Percentiles rank a stretch among this genome's conserved stretches.
Evolutionary conservation across 2,113 vertebrate genomes (phyloP).

Genomic region (Petrocephalus microphthalmus): DNA sequence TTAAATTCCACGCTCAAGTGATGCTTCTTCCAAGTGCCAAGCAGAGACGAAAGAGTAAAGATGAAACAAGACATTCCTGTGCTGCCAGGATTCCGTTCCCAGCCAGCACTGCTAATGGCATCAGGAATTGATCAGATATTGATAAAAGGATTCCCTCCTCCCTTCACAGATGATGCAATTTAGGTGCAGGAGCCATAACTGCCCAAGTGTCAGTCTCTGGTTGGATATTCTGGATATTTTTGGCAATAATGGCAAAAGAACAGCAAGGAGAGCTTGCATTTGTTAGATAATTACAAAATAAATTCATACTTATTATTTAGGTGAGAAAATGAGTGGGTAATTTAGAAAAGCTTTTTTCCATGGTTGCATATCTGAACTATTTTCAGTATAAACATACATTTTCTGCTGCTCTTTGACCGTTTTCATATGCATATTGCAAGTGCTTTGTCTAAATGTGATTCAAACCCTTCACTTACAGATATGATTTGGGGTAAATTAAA

Average conservation of each 20-base stretch:
- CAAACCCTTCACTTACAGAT: conserved; percentile 1
- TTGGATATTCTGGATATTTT: conserved; percentile 44
- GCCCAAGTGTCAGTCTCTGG: conserved; percentile 53
- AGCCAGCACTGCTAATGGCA: conserved; percentile 43
- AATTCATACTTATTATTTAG: neutral
- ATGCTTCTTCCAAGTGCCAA: neutral
- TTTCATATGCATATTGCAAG: too few relatives aligned
- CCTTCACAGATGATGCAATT: conserved; percentile 57
- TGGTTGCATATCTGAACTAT: neutral
- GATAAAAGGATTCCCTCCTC: conserved; percentile 47
- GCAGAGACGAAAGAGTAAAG: neutral
- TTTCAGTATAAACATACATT: too few relatives aligned
- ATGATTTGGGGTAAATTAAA: conserved; percentile 18
- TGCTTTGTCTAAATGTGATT: conserved; percentile 13
- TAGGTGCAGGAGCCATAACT: conserved; percentile 60
- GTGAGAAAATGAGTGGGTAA: neutral
- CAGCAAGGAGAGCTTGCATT: conserved; percentile 29
- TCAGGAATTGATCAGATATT: conserved; percentile 59
- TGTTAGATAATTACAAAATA: conserved; percentile 24
- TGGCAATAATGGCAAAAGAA: conserved; percentile 43
- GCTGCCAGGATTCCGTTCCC: neutral
- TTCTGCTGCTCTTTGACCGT: too few relatives aligned
- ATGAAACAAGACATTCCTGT: conserved; percentile 11
- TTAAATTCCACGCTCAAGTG: neutral
- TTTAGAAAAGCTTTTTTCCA: neutral